A percentile compares a stretch with the other conserved stretches of the same genome.
These are phyloP conservation scores for Acanthornis magna DNA, from an alignment of 2,797 vertebrate genomes.

Conservation along the genomic window DNA sequence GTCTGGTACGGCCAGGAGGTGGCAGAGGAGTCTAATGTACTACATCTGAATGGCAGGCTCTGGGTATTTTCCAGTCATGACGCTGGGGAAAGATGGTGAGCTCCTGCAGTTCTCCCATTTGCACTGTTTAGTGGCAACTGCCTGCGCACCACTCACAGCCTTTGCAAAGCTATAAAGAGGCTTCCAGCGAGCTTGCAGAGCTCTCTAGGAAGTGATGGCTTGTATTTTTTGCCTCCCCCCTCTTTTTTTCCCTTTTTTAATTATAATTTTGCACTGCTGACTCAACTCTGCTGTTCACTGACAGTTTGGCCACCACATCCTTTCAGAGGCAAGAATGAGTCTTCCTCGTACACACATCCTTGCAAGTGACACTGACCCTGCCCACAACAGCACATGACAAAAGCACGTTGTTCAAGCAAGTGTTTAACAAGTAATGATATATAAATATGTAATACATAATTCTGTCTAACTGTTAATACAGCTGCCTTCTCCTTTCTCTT, in stretches of 20 bases:
- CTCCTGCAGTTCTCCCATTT: not conserved
- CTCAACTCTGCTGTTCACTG: not conserved
- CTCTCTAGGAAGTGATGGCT: constrained; percentile 10
- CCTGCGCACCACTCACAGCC: not conserved
- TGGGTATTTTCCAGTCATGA: not conserved
- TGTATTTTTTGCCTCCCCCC: not conserved
- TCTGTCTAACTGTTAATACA: not conserved
- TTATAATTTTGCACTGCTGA: constrained; percentile 22
- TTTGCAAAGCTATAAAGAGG: constrained; percentile 7
- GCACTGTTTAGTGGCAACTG: not conserved
- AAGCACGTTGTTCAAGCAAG: not conserved
- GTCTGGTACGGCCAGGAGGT: constrained; percentile 53
- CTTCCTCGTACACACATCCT: rapidly evolving
- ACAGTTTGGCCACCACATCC: not conserved
- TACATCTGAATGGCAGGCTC: not conserved
- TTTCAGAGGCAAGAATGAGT: not conserved
- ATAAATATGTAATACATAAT: not conserved
- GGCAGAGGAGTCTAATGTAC: constrained; percentile 53
- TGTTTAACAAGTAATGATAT: not conserved
- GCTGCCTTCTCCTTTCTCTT: not conserved
- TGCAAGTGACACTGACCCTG: not conserved
- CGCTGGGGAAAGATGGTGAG: not conserved
- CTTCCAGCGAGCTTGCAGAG: not conserved
- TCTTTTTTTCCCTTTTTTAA: not conserved
- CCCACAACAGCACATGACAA: not conserved